Evolutionary conservation across 2,113 vertebrate species (phyloP).

Genomic region (Tiliqua scincoides): DNA sequence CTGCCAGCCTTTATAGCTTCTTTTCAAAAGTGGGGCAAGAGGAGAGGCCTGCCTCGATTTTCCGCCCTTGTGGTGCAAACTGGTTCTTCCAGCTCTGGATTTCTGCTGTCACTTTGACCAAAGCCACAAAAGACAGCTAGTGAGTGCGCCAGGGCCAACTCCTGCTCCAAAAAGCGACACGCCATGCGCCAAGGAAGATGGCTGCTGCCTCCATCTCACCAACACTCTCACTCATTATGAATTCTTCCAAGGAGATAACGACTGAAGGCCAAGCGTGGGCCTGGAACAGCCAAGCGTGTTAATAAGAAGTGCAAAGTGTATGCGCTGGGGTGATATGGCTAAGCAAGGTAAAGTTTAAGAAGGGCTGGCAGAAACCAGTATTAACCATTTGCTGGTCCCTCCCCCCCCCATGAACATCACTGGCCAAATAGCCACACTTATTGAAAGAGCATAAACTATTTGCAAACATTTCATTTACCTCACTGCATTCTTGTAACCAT

Average conservation of each 20-base stretch:
- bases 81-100: not conserved
- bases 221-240: not conserved
- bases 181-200: not conserved
- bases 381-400: not conserved
- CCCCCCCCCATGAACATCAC: not conserved
- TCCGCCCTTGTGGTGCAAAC: not conserved
- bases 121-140: not conserved
- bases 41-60: not conserved
- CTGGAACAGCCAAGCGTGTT: conserved; percentile 1
- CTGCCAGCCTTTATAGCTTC: conserved; percentile 13
- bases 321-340: not conserved
- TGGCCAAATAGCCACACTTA: not conserved
- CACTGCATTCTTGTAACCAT: not conserved
- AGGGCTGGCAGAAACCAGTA: not conserved
- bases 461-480: not conserved
- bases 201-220: not conserved
- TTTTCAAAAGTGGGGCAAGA: not conserved
- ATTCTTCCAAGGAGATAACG: not conserved
- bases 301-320: conserved; percentile 3
- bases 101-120: not conserved
- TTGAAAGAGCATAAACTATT: not conserved
- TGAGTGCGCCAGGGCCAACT: no score
- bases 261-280: not conserved
- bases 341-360: not conserved
- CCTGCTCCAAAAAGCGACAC: not conserved